A percentile compares a stretch with the other conserved stretches of the same genome.
These are phyloP conservation scores for Caracal caracal DNA, from an alignment of 2,113 vertebrate species.

Conservation along the genomic window DNA sequence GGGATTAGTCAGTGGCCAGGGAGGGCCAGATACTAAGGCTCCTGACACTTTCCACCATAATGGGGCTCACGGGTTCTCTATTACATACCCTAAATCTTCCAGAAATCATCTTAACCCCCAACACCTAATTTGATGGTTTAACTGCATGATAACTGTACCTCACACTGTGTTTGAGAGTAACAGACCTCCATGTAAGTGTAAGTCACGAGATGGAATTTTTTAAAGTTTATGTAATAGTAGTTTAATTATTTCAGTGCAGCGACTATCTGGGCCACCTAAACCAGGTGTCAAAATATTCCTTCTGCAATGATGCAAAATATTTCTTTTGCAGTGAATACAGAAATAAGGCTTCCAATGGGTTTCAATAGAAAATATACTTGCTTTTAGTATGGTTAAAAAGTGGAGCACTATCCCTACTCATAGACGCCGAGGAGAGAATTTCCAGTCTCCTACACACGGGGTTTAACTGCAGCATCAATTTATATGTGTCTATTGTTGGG, in stretches of 20 bases:
- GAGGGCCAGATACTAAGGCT: neutral
- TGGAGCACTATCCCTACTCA: neutral
- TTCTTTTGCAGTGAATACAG: neutral
- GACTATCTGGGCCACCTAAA: neutral
- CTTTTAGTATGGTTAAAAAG: constrained; percentile 13
- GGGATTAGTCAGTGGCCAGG: neutral
- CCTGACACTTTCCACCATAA: neutral
- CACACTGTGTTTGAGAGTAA: neutral
- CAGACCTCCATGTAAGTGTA: neutral
- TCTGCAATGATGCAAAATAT: neutral
- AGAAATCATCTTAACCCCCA: neutral
- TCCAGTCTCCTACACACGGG: neutral
- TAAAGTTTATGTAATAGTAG: neutral
- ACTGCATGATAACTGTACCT: neutral
- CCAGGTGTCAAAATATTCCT: neutral
- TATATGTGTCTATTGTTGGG: neutral
- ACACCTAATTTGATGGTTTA: neutral
- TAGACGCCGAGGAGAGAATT: neutral
- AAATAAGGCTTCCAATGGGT: neutral
- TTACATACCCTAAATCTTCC: neutral
- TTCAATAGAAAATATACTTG: neutral
- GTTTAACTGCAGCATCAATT: neutral
- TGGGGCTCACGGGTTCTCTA: neutral
- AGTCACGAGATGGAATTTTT: neutral
- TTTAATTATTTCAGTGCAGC: neutral